These are phyloP conservation scores for Drosophila neotestacea DNA, from an alignment of 2,888 invertebrate genomes.

Conservation along the genomic window DNA sequence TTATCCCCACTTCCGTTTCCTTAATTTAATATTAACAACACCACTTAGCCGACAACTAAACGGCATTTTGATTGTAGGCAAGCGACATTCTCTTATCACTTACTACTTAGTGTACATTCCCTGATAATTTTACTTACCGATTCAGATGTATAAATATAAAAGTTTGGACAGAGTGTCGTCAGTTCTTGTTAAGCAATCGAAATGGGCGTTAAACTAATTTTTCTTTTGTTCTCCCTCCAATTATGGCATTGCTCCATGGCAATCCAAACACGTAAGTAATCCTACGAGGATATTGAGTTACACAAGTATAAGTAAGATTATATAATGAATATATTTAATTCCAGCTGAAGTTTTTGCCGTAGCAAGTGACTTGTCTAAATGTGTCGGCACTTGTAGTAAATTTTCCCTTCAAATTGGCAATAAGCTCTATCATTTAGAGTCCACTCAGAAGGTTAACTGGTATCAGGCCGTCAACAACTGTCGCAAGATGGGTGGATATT, in stretches of 20 bases:
- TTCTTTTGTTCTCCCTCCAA: constrained; percentile 17
- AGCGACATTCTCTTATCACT: constrained; percentile 1
- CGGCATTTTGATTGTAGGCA: background rate
- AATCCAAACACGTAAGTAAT: constrained; percentile 18
- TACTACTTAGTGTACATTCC: background rate
- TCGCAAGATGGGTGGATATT: constrained; percentile 33
- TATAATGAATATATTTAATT: background rate
- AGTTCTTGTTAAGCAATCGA: constrained; percentile 1
- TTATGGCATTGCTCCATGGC: constrained; percentile 14
- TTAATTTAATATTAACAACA: background rate
- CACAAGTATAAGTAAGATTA: background rate
- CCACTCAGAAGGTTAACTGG: constrained; percentile 25
- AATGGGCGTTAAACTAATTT: constrained; percentile 21
- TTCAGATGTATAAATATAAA: constrained; percentile 13
- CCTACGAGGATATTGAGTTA: background rate
- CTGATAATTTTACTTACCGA: background rate
- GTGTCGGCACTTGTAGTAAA: constrained; percentile 15
- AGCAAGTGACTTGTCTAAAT: background rate
- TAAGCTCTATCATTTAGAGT: constrained; percentile 22
- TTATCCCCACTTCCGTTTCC: background rate
- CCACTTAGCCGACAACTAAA: background rate
- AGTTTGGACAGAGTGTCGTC: background rate
- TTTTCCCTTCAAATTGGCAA: constrained; percentile 21
- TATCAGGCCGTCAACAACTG: constrained; percentile 29
- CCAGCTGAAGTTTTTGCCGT: constrained; percentile 10